phyloP scores from a whole-genome alignment of 2,113 vertebrate species.

The Oncorhynchus gorbuscha region DNA sequence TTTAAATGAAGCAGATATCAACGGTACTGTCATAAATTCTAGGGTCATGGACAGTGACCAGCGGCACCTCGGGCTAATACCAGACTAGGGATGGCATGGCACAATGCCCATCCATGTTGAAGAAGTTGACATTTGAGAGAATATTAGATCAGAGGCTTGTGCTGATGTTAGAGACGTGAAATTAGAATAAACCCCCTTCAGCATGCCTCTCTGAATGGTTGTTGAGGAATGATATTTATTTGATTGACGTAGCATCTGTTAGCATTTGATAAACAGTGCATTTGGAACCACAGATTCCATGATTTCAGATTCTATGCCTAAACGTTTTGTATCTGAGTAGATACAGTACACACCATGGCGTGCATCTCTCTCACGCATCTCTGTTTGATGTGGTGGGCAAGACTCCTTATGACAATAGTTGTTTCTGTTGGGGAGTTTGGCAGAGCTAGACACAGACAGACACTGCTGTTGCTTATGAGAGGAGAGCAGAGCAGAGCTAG shows the following conservation, averaged over 20 bases:
- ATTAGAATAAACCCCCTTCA: not conserved
- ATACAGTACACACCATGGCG: slow-evolving; percentile 21
- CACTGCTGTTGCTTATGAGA: slow-evolving; percentile 42
- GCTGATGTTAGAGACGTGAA: not conserved
- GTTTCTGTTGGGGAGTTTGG: slow-evolving; percentile 34
- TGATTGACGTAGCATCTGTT: slow-evolving; percentile 53
- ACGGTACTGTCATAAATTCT: slow-evolving; percentile 61
- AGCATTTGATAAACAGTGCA: slow-evolving; percentile 35
- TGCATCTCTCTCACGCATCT: slow-evolving; percentile 51
- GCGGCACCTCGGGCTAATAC: slow-evolving; percentile 56
- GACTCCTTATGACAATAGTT: slow-evolving; percentile 32
- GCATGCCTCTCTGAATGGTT: slow-evolving; percentile 24
- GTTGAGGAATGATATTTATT: slow-evolving; percentile 12
- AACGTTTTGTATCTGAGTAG: slow-evolving; percentile 33
- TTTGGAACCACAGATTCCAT: slow-evolving; percentile 35
- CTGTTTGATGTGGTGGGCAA: slow-evolving; percentile 56
- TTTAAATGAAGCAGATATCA: slow-evolving; percentile 58
- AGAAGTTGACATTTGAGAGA: slow-evolving; percentile 20
- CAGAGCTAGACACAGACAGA: slow-evolving; percentile 27
- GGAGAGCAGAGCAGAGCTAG: slow-evolving; percentile 13
- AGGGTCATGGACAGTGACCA: slow-evolving; percentile 50
- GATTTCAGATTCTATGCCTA: not conserved
- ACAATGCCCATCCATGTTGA: slow-evolving; percentile 3
- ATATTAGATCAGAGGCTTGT: slow-evolving; percentile 24
- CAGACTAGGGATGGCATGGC: slow-evolving; percentile 35